Evolutionary conservation across 1,140 invertebrate species (phyloP).

Genomic region (Micrasema minimum): DNA sequence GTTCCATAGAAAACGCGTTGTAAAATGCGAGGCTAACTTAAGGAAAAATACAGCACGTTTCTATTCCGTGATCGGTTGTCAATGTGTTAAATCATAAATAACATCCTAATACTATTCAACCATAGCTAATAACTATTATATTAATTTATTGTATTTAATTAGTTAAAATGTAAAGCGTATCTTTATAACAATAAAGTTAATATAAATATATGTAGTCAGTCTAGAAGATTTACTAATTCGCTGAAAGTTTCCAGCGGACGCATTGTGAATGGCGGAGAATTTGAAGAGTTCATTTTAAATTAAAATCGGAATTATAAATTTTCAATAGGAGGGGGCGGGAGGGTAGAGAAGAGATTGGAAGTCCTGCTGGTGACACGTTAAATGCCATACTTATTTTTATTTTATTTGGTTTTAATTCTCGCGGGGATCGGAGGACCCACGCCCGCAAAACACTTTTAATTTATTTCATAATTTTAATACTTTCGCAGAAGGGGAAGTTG

Average conservation of each 20-base stretch:
- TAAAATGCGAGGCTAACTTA: too few relatives aligned
- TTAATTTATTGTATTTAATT: background rate
- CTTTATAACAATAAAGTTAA: background rate
- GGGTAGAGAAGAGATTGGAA: constrained; percentile 52
- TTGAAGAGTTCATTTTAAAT: constrained; percentile 48
- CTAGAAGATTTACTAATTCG: constrained; percentile 7
- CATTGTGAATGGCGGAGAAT: constrained; percentile 9
- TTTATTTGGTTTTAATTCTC: constrained; percentile 54
- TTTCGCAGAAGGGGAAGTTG: constrained; percentile 35
- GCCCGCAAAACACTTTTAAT: constrained; percentile 52
- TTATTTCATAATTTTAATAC: constrained; percentile 54
- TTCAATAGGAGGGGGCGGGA: constrained; percentile 39
- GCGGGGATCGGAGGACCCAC: constrained; percentile 33
- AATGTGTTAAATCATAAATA: too few relatives aligned
- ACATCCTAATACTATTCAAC: background rate
- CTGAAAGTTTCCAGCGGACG: background rate
- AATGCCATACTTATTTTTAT: constrained; percentile 55
- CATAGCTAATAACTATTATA: background rate
- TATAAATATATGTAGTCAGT: background rate
- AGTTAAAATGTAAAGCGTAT: background rate
- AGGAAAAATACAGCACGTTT: too few relatives aligned
- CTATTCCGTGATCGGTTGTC: too few relatives aligned
- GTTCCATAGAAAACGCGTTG: too few relatives aligned
- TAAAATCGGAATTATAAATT: constrained; percentile 55
- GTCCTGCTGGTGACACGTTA: constrained; percentile 53